Evolutionary conservation across 2,888 invertebrate genomes (phyloP).

Genomic region (Drosophila imparisetae): DNA sequence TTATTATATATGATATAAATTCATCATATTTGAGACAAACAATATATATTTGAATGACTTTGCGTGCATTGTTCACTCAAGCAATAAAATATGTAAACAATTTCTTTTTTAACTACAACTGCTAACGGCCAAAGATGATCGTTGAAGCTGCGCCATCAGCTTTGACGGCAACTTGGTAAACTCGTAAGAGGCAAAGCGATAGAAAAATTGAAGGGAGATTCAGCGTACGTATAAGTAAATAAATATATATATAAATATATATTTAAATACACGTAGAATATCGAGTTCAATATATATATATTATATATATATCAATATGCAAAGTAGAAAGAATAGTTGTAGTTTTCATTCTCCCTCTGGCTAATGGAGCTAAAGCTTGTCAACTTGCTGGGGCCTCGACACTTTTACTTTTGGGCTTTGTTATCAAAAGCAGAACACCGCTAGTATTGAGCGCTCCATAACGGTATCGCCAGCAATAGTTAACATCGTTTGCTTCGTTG

Average conservation of each 20-base stretch:
- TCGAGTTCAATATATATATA: background rate
- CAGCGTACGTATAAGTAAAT: background rate
- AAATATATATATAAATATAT: background rate
- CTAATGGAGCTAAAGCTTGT: conserved; percentile 3
- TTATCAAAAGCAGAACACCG: conserved; percentile 73
- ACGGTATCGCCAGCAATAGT: conserved; percentile 42
- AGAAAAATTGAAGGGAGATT: background rate
- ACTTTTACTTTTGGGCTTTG: conserved; percentile 67
- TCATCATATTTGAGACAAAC: background rate
- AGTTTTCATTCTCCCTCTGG: conserved; percentile 18
- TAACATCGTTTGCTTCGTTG: conserved; percentile 6
- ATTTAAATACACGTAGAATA: background rate
- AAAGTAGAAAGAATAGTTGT: background rate
- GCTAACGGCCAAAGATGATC: background rate
- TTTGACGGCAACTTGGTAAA: background rate
- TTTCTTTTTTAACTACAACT: background rate
- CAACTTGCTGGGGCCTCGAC: conserved; percentile 17
- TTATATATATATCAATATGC: background rate
- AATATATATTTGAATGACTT: background rate
- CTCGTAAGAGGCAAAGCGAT: background rate
- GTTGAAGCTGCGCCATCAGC: background rate
- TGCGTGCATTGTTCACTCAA: background rate
- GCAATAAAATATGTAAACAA: background rate
- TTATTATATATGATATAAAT: background rate
- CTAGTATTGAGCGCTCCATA: conserved; percentile 48